Base-by-base conservation (phyloP, 1,140 invertebrate species). In the Formica selysi region DNA sequence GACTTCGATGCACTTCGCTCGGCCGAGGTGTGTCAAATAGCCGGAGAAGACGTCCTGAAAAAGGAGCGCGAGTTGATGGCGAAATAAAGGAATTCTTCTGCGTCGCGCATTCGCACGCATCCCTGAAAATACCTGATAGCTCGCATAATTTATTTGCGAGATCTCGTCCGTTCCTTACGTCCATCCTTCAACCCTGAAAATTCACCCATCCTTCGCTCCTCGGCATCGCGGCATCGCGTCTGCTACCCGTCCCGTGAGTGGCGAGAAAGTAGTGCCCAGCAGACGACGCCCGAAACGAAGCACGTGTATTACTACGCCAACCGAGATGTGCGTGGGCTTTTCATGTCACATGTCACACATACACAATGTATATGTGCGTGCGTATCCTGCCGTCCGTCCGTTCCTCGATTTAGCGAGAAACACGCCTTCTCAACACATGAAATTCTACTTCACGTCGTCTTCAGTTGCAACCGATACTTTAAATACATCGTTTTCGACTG, bases 261-360 rank as follows among this genome's bases (percentile, higher is more conserved):
- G 71, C 71, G 41, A 38, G 29, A 76, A 89, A 88, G 88, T 88
- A 89, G 87, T 89, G 74, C 81, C 76, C 83, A 89, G 88, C 87
- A 89, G 88, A 88, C 87, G 88, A 89, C 88, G 83, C 87, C 88
- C 88, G 87, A 88, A 76, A 57, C 48, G 61, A 48, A 19, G 26
- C 74, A 57, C 36, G 38, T 80, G 83, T 89, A 89, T 89, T 32
- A 67, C 87, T 89, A 70, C 88, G 88, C 88, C 76, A 62, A 48
- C 62, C 83, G 62, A 48, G 36, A 38, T 85, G 87, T 87, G 80
- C 68, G 67, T 89, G 51, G 59, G 44, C 64, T 67, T 19, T 73
- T 4, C n/a, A 32, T 32, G 41, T 16, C 44, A 48, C 44, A 48
- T 2, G 44, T 51, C 48, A 51, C 48, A 48, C 44, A 48, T 10